phyloP scores from a whole-genome alignment of 1,140 invertebrate species.

The Apis laboriosa region DNA sequence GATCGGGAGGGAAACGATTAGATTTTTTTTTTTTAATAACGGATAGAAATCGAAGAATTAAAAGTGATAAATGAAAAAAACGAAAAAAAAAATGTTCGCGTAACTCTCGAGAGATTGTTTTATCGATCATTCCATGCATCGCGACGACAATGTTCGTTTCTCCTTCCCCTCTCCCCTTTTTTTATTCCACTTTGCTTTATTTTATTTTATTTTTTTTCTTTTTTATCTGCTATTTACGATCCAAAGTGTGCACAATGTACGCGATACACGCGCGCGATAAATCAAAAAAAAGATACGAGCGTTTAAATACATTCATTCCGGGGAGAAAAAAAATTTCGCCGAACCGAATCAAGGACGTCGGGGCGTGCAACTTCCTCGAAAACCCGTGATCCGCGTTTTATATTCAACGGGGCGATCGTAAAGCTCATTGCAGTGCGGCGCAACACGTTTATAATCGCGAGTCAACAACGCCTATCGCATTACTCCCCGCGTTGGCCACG shows the following conservation, averaged over 20 bases:
- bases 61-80: too few relatives aligned
- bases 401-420: slow-evolving; percentile 37
- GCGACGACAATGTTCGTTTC: not conserved
- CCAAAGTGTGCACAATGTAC: not conserved
- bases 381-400: slow-evolving; percentile 23
- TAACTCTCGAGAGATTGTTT: too few relatives aligned
- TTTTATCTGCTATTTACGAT: not conserved
- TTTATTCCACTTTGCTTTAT: too few relatives aligned
- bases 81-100: too few relatives aligned
- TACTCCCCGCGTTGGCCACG: slow-evolving; percentile 12
- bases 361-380: slow-evolving; percentile 39
- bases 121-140: not conserved
- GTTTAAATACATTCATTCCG: slow-evolving; percentile 41
- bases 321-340: slow-evolving; percentile 16
- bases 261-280: slow-evolving; percentile 13
- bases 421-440: slow-evolving; percentile 49
- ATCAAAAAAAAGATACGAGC: slow-evolving; percentile 6
- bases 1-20: too few relatives aligned
- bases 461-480: slow-evolving; percentile 44
- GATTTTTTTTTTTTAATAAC: too few relatives aligned
- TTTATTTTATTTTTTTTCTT: not conserved
- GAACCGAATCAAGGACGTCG: slow-evolving; percentile 17
- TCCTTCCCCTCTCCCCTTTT: too few relatives aligned
- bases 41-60: too few relatives aligned
- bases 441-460: slow-evolving; percentile 38